Base-by-base conservation (phyloP, 2,797 vertebrate genomes). In the Leptoclinus maculatus region DNA sequence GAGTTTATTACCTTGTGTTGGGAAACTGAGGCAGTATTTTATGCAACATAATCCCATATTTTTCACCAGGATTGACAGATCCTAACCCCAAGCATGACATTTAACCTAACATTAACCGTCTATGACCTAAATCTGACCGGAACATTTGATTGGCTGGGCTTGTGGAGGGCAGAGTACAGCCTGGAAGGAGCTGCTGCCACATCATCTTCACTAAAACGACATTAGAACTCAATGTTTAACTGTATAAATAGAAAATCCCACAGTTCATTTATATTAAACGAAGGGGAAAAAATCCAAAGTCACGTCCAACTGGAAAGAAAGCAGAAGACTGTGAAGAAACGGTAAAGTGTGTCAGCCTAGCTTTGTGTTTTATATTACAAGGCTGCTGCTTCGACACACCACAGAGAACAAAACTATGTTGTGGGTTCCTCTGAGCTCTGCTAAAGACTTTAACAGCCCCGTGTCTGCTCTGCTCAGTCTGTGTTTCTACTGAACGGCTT, bases 331-430 rank as follows among this genome's bases (percentile, higher is more conserved):
- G 53, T 68, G 13, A 70, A 76, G 68, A 75, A 82, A 43, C 67
- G 51, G 60, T 29, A 21, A 80, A 69, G 74, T 74, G 67, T 89
- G 80, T 85, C 82, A 83, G 79, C 73, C 69, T 57, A 76, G 75
- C 49, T 87, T 75, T 71, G 82, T 80, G 87, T 91, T 91, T 90
- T 90, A 78, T 89, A 86, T 87, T 90, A 91, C 87, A 89, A 88
- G 82, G 78, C 84, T 87, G 76, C 71, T 80, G 86, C 71, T 89
- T 86, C 76, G 67, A 82, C 78, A 74, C 51, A 66, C 84, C 84
- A 59, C 84, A 84, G 74, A 87, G 76, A 79, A 76, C 74, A 74
- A 73, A 92, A 88, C 80, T 88, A 88, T 89, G 87, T 71, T 87
- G 89, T 88, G 89, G 83, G 58, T 85, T 90, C 79, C 82, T 90